A percentile compares a stretch with the other conserved stretches of the same genome.
Evolutionary conservation across 2,888 invertebrate genomes (phyloP).

Genomic region (Nymphalis urticae): DNA sequence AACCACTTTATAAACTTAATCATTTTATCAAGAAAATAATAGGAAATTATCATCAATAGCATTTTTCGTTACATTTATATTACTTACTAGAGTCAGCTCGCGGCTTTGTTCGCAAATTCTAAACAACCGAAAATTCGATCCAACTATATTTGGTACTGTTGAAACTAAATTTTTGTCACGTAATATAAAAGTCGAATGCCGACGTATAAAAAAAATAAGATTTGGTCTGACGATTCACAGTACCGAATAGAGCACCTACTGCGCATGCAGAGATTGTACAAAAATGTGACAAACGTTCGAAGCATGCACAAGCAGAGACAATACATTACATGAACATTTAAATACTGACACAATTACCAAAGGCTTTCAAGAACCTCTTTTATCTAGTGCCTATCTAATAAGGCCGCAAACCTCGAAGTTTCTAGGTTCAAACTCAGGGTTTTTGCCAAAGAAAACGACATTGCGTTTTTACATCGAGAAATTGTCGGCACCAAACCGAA

Average conservation of each 20-base stretch:
- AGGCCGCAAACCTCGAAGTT: not conserved
- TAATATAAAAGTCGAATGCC: conserved; percentile 21
- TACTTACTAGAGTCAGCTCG: too few relatives aligned
- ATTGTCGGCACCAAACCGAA: too few relatives aligned
- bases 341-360: conserved; percentile 4
- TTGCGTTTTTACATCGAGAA: too few relatives aligned
- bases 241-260: conserved; percentile 22
- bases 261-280: conserved; percentile 19
- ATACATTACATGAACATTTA: conserved; percentile 8
- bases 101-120: not conserved
- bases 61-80: too few relatives aligned
- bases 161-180: conserved; percentile 2
- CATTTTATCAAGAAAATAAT: too few relatives aligned
- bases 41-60: too few relatives aligned
- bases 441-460: too few relatives aligned
- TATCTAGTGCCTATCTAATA: not conserved
- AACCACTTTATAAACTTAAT: too few relatives aligned
- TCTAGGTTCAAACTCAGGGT: too few relatives aligned
- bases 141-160: conserved; percentile 2
- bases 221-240: conserved; percentile 20
- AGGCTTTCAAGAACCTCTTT: not conserved
- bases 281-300: conserved; percentile 28
- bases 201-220: conserved; percentile 21
- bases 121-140: not conserved
- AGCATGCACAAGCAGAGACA: conserved; percentile 22